Conservation (phyloP, 2,797 vertebrate genomes). For the Galago senegalensis region DNA sequence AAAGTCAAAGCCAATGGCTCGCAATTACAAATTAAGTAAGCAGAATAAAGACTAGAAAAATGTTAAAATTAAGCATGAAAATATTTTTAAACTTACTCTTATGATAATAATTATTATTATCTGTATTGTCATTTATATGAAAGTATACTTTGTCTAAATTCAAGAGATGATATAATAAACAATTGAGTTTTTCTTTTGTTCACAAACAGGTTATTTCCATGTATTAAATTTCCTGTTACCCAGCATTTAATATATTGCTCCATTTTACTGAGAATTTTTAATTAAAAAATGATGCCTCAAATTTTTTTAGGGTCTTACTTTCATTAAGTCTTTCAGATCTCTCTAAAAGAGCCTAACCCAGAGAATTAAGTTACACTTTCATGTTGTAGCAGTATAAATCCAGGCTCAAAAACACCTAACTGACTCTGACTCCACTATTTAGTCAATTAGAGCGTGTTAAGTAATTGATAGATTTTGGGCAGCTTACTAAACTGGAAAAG, state of each 20-base stretch:
- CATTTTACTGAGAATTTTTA: neutral
- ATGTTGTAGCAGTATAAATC: neutral
- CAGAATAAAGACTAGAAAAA: neutral
- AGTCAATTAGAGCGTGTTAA: constrained; percentile 7
- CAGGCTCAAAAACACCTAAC: neutral
- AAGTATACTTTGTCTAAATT: neutral
- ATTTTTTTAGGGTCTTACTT: neutral
- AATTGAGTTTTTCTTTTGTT: neutral
- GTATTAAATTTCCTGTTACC: neutral
- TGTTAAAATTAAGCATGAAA: neutral
- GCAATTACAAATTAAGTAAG: neutral
- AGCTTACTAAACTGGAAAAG: constrained; percentile 56
- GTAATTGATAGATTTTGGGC: neutral
- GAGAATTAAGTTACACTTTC: neutral
- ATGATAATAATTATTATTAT: neutral
- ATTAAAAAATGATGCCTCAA: neutral
- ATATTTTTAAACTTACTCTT: neutral
- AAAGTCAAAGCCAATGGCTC: neutral
- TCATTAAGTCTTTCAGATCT: neutral
- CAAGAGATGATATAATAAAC: neutral
- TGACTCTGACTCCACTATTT: neutral
- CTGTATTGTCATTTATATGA: neutral
- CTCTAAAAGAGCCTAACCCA: neutral
- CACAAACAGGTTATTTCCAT: neutral
- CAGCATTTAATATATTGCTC: neutral